Evolutionary conservation across 2,797 vertebrate genomes (phyloP), one percentile per base, ranked within the genome.

Genomic region (Kryptopterus vitreolus): DNA sequence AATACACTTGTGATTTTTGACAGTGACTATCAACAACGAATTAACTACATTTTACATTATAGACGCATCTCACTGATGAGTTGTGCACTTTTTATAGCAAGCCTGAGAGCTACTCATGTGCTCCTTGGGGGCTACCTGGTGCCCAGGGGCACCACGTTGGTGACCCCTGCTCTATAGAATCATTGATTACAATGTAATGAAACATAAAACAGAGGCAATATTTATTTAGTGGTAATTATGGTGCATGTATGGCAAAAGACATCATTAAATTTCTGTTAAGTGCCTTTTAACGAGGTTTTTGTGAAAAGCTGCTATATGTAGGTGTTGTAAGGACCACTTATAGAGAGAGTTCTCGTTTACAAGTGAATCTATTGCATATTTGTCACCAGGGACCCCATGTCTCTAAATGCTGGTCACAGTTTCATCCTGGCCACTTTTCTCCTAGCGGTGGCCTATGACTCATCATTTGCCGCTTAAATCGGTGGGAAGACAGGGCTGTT

Each of bases 371-470:
- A 76, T 50, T 59, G 26, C 26, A 38, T 15, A 26, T 48, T 65
- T 66, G 43, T 43, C 66, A 38, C 57, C 29, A 22, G 31, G 57
- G n/a, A 43, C 38, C 46, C 66, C 55, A 11, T 33, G 52, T 73
- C 59, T 29, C 58, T 66, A 52, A 65, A 33, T 38, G 68, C 50
- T 73, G 59, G 68, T 62, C 76, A 73, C 20, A 73, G 62, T 43
- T 55, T 26, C 68, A 62, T 77, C 33, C 50, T 50, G 63, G 53
- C 22, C 38, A 70, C 26, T 52, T 50, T 50, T 70, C 66, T 50
- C 46, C 68, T 70, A 65, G 20, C 1, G 26, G 55, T 81, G n/a
- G 24, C 72, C 72, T 81, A 78, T 87, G 82, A 87, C 80, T 87
- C 86, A 84, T 87, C 84, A 81, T 26, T 61, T 66, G 78, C 65